Base-by-base conservation (phyloP, 1,140 invertebrate genomes). In the Lutraria rhynchaena region DNA sequence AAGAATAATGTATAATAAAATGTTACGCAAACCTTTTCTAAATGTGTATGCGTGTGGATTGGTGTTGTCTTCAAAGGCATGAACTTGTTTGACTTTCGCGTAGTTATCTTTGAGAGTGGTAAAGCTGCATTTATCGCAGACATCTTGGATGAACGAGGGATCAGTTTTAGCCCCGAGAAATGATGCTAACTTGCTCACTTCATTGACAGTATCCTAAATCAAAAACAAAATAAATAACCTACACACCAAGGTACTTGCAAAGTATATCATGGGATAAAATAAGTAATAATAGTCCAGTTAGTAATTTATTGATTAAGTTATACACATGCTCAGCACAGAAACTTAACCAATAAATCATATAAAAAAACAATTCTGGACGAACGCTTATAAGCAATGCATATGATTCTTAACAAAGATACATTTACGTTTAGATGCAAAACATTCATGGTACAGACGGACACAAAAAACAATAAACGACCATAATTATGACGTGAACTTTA, bases 1-100 rank as follows among this genome's bases (percentile, higher is more conserved):
- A n/a, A n/a, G n/a, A n/a, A n/a, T n/a, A n/a, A n/a, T n/a, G n/a
- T n/a, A n/a, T n/a, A n/a, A n/a, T n/a, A n/a, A n/a, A n/a, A n/a
- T n/a, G n/a, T n/a, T n/a, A n/a, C n/a, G n/a, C n/a, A n/a, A n/a
- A 83, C 85, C 85, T 82, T 86, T 86, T 15, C 85, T 70, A 35
- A 78, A 78, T 13, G 75, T 27, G 57, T 82, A 86, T 70, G 75
- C 80, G 19, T 37, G 11, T 13, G 75, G 75, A 19, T 67, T 55
- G 17, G 29, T 33, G 5, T 33, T 51, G 15, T 55, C 83, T 2
- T 51, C 83, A 9, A 83, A 65, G n/a, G 27, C 27, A 17, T 53
- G n/a, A n/a, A 35, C 24, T 29, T 53, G n/a, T 29, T 88, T 86
- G 22, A 83, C 77, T 29, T 83, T 73, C 51, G 19, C 49, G 37